These are phyloP conservation scores for Probosciger aterrimus DNA, from an alignment of 2,113 vertebrate species.

Conservation along the genomic window DNA sequence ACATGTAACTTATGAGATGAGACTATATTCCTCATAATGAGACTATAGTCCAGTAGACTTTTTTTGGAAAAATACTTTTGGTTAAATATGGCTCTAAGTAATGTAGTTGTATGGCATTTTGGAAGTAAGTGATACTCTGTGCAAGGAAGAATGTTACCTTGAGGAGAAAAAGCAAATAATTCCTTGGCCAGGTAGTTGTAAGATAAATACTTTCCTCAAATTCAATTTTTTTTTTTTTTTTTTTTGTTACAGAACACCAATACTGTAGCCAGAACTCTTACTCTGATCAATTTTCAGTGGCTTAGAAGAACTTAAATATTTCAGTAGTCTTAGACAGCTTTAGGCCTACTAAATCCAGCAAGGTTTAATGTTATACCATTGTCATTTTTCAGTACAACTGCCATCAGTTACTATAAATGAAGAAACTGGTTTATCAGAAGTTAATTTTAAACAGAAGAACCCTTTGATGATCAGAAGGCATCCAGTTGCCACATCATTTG, in stretches of 20 bases:
- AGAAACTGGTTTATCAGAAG: constrained; percentile 86
- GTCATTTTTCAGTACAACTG: constrained; percentile 77
- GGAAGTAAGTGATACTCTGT: not conserved
- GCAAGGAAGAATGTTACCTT: not conserved
- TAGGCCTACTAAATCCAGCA: not conserved
- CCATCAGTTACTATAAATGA: constrained; percentile 84
- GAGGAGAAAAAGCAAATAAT: not conserved
- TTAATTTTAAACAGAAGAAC: constrained; percentile 81
- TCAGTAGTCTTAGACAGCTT: not conserved
- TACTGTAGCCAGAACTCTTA: not conserved
- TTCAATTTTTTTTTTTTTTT: not conserved
- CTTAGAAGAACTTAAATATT: not conserved
- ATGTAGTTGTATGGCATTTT: not conserved
- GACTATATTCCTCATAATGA: not conserved
- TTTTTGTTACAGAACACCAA: not conserved
- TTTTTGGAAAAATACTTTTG: not conserved
- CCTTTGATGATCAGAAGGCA: constrained; percentile 82
- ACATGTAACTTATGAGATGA: not conserved
- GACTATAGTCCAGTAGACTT: not conserved
- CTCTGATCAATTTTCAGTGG: not conserved
- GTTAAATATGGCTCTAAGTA: not conserved
- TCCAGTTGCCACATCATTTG: constrained; percentile 88
- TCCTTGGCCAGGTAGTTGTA: not conserved
- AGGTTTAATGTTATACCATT: not conserved
- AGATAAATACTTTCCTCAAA: not conserved